Evolutionary conservation across 2,888 invertebrate species (phyloP).

Genomic region (Timema podura): DNA sequence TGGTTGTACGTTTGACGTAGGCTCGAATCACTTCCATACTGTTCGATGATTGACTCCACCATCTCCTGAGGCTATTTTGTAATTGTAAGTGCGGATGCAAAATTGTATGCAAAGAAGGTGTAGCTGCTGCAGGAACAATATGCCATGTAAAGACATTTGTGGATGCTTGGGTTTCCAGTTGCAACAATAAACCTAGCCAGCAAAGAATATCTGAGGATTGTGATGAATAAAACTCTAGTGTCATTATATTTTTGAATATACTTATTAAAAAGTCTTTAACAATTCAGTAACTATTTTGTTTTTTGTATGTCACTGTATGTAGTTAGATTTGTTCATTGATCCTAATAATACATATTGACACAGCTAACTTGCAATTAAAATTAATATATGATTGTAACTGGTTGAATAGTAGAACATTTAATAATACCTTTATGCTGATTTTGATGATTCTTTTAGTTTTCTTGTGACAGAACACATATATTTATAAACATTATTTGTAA

Average conservation of each 20-base stretch:
- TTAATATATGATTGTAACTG: background rate
- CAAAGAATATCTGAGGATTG: background rate
- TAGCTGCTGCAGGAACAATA: background rate
- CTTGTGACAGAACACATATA: background rate
- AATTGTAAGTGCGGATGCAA: background rate
- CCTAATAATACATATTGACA: background rate
- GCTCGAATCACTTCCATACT: background rate
- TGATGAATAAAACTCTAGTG: background rate
- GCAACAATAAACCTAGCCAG: background rate
- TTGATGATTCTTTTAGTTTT: background rate
- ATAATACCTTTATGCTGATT: background rate
- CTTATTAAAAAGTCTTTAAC: background rate
- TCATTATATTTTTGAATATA: background rate
- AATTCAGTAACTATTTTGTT: background rate
- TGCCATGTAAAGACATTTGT: background rate
- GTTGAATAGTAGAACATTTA: background rate
- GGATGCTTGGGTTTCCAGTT: slow-evolving; percentile 7
- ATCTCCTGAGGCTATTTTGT: background rate
- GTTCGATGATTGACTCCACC: slow-evolving; percentile 4
- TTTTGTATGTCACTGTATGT: background rate
- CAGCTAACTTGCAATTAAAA: background rate
- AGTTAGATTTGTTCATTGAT: background rate
- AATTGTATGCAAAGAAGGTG: background rate
- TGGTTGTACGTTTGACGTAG: background rate
- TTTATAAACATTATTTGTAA: background rate